Base-by-base conservation (phyloP, 2,113 vertebrate species). In the Malurus melanocephalus region DNA sequence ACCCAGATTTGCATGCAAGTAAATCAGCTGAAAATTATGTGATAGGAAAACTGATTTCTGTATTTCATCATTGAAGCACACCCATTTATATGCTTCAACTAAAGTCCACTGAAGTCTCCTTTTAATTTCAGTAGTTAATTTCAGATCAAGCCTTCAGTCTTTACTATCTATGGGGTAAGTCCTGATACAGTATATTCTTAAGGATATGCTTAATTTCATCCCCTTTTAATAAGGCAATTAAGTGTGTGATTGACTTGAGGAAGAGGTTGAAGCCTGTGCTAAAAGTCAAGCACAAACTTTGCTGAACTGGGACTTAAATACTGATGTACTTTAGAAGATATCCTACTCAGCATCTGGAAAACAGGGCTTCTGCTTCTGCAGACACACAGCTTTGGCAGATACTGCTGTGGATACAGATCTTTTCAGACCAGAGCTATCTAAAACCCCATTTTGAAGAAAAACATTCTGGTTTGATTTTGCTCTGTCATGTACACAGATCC, bases 1-100 rank as follows among this genome's bases (percentile, higher is more conserved):
- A 94, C 89, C 96, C 84, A 96, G 95, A 94, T 93, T 95, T 42
- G 93, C 97, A 84, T 97, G 96, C 96, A 98, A 97, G 98, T 90
- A 93, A 79, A 88, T 91, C 52, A 93, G 72, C 91, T 88, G 26
- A 83, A 93, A 95, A 94, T 87, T 35, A 79, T 4, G 1, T 27
- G 33, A 32, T 5, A 55, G 38, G 35, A 83, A 86, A 80, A 60
- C 45, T 42, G 45, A 52, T 91, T 62, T 71, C 57, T 90, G 32
- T 77, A 32, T 67, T 80, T 18, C 32, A 67, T 6, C 20, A 33
- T 0, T 53, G 53, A 30, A 80, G 53, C 26, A 32, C 56, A 65
- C 33, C 16, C 14, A 17, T 61, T 64, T 68, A 45, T 28, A 7
- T 3, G 8, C 65, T 64, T 80, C 73, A 67, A 0, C 52, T 26